These are phyloP conservation scores for Pomacea maculata DNA, from an alignment of 1,140 invertebrate species.

Conservation along the genomic window DNA sequence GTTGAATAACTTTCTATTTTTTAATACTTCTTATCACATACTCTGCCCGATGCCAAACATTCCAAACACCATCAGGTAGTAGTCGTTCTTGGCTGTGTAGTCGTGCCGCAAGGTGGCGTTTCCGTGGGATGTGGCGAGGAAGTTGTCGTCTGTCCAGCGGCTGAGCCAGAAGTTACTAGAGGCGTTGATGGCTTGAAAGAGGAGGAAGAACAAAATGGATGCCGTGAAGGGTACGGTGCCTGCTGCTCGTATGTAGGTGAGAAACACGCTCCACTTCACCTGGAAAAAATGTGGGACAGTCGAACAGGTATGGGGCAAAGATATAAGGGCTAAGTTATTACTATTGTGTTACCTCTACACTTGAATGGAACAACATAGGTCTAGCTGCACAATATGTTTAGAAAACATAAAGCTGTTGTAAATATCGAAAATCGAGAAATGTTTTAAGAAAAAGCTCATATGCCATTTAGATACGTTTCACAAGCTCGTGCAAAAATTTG, in stretches of 20 bases:
- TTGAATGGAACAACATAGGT: too few species aligned
- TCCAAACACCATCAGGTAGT: conserved; percentile 52
- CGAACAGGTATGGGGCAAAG: too few species aligned
- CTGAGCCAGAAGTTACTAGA: conserved; percentile 59
- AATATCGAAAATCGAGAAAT: too few species aligned
- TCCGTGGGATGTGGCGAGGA: conserved; percentile 28
- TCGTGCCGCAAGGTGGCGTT: conserved; percentile 14
- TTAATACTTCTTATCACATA: conserved; percentile 38
- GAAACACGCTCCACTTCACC: conserved; percentile 88
- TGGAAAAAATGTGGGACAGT: conserved; percentile 57
- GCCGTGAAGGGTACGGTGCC: conserved; percentile 75
- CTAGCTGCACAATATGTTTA: too few species aligned
- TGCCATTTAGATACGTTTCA: too few species aligned
- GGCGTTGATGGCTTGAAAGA: conserved; percentile 48
- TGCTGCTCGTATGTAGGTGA: conserved; percentile 87
- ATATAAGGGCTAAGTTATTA: too few species aligned
- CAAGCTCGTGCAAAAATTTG: too few species aligned
- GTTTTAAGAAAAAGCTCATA: too few species aligned
- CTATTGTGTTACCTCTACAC: too few species aligned
- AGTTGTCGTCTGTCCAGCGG: conserved; percentile 46
- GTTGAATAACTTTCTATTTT: too few species aligned
- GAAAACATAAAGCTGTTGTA: too few species aligned
- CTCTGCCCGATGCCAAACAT: conserved; percentile 57
- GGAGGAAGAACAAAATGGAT: conserved; percentile 44
- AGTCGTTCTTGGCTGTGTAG: conserved; percentile 19